Percentiles rank a stretch among this genome's conserved stretches.
Conservation (phyloP, 2,888 invertebrate species). For the Erynnis tages region DNA sequence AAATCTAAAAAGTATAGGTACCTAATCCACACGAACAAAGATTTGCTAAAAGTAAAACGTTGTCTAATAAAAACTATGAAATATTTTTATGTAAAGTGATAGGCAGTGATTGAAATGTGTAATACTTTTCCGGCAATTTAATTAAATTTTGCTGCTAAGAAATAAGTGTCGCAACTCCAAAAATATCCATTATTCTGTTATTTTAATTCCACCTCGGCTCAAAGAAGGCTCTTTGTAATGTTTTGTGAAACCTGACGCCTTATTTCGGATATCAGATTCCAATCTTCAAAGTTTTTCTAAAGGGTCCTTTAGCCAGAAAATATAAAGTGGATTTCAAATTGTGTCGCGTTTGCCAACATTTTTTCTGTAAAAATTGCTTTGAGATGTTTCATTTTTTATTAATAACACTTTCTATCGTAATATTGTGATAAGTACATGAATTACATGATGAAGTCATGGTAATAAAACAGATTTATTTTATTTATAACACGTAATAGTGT, state of each 20-base stretch:
- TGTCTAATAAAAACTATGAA: too few species aligned
- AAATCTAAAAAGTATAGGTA: too few species aligned
- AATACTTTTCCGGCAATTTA: not conserved
- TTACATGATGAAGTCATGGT: too few species aligned
- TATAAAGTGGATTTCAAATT: slow-evolving; percentile 3
- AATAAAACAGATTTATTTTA: too few species aligned
- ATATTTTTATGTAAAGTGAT: too few species aligned
- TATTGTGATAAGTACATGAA: too few species aligned
- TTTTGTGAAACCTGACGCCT: slow-evolving; percentile 14
- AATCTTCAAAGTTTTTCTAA: slow-evolving; percentile 14
- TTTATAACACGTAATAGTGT: too few species aligned
- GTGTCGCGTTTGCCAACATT: not conserved
- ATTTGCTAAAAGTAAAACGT: too few species aligned
- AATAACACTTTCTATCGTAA: too few species aligned
- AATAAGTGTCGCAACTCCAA: not conserved
- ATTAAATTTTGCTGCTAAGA: not conserved
- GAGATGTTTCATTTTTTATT: not conserved
- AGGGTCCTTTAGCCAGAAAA: not conserved
- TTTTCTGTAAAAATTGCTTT: not conserved
- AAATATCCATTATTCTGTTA: slow-evolving; percentile 5
- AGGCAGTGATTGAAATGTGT: too few species aligned
- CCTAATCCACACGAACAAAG: too few species aligned
- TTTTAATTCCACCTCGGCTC: slow-evolving; percentile 6
- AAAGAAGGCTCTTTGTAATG: slow-evolving; percentile 2
- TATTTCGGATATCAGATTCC: slow-evolving; percentile 24